A percentile compares a stretch with the other conserved stretches of the same genome.
phyloP scores from a whole-genome alignment of 2,888 invertebrate genomes.

The Caprella mutica region DNA sequence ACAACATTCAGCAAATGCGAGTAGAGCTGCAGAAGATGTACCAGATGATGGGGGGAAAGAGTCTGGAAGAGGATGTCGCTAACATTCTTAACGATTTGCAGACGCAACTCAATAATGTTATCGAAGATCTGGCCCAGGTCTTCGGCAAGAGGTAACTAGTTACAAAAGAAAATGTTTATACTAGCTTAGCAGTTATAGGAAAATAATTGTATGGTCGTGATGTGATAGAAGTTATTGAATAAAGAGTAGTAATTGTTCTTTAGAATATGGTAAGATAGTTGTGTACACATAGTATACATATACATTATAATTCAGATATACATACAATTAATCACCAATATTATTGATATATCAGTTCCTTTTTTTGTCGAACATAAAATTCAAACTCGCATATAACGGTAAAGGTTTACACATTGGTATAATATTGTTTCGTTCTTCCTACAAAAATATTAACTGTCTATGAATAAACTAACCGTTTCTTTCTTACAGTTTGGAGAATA shows the following conservation, averaged over 20 bases:
- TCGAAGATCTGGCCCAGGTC: slow-evolving; percentile 87
- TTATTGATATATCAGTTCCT: neutral
- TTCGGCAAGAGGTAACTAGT: slow-evolving; percentile 70
- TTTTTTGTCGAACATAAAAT: too few species aligned
- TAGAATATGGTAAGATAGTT: too few species aligned
- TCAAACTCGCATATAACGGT: neutral
- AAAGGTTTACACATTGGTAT: neutral
- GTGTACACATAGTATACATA: neutral
- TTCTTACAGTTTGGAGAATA: slow-evolving; percentile 62
- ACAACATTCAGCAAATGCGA: slow-evolving; percentile 96
- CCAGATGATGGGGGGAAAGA: slow-evolving; percentile 97
- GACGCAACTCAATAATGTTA: slow-evolving; percentile 79
- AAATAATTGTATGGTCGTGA: too few species aligned
- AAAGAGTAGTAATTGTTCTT: too few species aligned
- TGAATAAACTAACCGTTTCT: neutral
- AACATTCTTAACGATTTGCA: slow-evolving; percentile 92
- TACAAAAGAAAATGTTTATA: neutral
- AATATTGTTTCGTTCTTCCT: neutral
- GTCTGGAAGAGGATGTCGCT: slow-evolving; percentile 85
- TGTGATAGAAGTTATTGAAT: too few species aligned
- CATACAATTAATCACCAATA: neutral
- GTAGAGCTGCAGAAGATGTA: slow-evolving; percentile 99
- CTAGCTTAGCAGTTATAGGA: too few species aligned
- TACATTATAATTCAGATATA: neutral
- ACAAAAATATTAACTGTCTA: too few species aligned